A percentile compares a stretch with the other conserved stretches of the same genome.
phyloP scores from a whole-genome alignment of 2,888 invertebrate species.

The Chalcis sispes region DNA sequence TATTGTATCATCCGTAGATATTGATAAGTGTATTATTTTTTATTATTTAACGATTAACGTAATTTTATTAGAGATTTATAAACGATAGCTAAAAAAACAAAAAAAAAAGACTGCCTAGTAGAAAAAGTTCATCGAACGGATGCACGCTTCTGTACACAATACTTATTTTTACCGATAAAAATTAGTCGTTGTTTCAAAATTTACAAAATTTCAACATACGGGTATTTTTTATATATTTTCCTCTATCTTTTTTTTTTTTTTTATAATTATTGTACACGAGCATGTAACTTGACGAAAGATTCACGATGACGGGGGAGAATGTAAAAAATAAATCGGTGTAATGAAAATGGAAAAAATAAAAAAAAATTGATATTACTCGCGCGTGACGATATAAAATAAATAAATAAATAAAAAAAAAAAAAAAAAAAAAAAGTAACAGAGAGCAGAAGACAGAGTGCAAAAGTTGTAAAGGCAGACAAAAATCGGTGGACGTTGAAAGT shows the following conservation, averaged over 20 bases:
- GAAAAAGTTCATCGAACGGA: constrained; percentile 41
- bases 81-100: constrained; percentile 15
- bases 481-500: constrained; percentile 16
- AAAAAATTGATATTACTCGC: neutral
- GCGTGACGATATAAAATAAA: too few relatives aligned
- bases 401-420: neutral
- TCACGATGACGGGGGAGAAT: neutral
- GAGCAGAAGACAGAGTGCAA: constrained; percentile 47
- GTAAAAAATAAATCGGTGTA: neutral
- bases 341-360: neutral
- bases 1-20: constrained; percentile 30
- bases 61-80: neutral
- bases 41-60: constrained; percentile 2
- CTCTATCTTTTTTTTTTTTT: too few relatives aligned
- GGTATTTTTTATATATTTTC: too few relatives aligned
- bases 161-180: constrained; percentile 46
- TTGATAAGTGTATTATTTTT: constrained; percentile 21
- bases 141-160: constrained; percentile 43
- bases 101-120: constrained; percentile 32
- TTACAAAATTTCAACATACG: neutral
- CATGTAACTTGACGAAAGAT: neutral
- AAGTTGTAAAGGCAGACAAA: constrained; percentile 64
- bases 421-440: constrained; percentile 10
- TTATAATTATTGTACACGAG: constrained; percentile 12
- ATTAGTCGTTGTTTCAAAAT: neutral